Evolutionary conservation across 1,140 invertebrate species (phyloP).

Genomic region (Archegozetes longisetosus): DNA sequence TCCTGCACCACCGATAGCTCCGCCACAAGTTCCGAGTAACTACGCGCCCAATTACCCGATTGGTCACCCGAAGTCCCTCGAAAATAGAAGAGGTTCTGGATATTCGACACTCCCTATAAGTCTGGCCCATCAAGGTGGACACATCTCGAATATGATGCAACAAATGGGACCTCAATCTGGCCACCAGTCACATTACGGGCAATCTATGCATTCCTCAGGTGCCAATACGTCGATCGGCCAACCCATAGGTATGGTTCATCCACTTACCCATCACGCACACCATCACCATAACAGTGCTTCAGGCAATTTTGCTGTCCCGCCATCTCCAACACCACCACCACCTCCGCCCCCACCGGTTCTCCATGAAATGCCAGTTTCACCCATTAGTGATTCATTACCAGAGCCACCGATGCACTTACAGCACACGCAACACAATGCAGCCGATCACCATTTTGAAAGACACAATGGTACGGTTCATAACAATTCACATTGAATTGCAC

Average conservation of each 20-base stretch:
- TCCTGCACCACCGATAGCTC: slow-evolving; percentile 71
- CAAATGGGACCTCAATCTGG: neutral
- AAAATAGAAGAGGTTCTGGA: slow-evolving; percentile 37
- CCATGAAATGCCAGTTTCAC: neutral
- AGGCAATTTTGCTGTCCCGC: slow-evolving; percentile 28
- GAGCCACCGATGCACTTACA: slow-evolving; percentile 17
- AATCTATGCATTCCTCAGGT: neutral
- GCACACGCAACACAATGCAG: neutral
- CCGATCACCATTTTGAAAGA: neutral
- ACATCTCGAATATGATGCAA: neutral
- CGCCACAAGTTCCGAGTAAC: slow-evolving; percentile 71
- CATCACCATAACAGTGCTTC: slow-evolving; percentile 7
- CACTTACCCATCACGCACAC: slow-evolving; percentile 30
- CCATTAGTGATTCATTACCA: slow-evolving; percentile 8
- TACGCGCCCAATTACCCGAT: slow-evolving; percentile 85
- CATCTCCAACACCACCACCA: slow-evolving; percentile 45
- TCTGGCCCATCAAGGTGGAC: neutral
- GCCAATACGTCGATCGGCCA: slow-evolving; percentile 5
- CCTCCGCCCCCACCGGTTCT: slow-evolving; percentile 35
- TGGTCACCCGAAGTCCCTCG: slow-evolving; percentile 41
- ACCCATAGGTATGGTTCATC: slow-evolving; percentile 50
- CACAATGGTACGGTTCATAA: neutral
- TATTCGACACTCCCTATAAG: slow-evolving; percentile 45
- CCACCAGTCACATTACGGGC: neutral
- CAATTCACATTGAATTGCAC: neutral